A percentile compares a stretch with the other conserved stretches of the same genome.
Conservation (phyloP, 1,140 invertebrate species). For the Neuroterus valhalla region DNA sequence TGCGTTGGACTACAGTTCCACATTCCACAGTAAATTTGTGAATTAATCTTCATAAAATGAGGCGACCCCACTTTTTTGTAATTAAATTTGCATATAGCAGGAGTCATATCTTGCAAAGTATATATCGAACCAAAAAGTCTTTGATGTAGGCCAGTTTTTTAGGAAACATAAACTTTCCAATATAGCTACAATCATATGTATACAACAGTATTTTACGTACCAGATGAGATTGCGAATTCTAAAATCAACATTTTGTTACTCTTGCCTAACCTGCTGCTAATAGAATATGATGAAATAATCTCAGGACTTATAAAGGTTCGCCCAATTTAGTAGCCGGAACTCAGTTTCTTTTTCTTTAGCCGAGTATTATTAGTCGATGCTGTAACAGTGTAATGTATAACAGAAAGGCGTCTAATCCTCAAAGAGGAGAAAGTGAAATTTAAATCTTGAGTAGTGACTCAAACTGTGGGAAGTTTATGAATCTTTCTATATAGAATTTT, state of each 20-base stretch:
- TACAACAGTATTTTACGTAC: background rate
- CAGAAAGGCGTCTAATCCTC: background rate
- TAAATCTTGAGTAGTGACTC: constrained; percentile 1
- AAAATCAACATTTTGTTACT: background rate
- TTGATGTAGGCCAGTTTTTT: background rate
- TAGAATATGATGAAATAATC: background rate
- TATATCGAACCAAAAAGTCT: background rate
- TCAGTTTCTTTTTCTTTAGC: background rate
- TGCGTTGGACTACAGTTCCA: background rate
- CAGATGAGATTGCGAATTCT: background rate
- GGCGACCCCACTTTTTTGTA: constrained; percentile 12
- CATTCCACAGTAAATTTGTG: background rate
- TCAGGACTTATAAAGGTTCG: background rate
- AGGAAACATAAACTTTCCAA: background rate
- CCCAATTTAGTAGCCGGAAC: background rate
- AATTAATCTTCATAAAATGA: constrained; percentile 21
- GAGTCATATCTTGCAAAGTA: background rate
- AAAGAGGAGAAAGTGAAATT: background rate
- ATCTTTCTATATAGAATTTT: background rate
- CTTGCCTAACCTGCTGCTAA: background rate
- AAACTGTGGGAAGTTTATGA: background rate
- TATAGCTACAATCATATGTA: background rate
- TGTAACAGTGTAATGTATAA: no score
- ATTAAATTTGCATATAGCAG: constrained; percentile 20
- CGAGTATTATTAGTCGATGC: background rate